Evolutionary conservation across 2,797 vertebrate genomes (phyloP).

Genomic region (Coregonus suidteri): DNA sequence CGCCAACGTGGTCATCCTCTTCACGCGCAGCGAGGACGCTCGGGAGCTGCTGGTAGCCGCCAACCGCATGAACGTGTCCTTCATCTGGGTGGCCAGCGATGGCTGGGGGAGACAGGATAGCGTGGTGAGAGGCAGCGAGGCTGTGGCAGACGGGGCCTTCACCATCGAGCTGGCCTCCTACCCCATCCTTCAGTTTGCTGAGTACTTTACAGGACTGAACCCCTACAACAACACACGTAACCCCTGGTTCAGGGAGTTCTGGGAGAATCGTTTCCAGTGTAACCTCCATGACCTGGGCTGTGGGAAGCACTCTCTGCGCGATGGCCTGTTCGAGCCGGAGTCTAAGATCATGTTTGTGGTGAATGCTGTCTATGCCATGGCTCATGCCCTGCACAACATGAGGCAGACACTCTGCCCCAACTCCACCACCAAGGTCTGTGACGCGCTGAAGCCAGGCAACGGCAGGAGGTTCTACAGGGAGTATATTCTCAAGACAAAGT

Average conservation of each 20-base stretch:
- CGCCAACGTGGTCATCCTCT: conserved; percentile 92
- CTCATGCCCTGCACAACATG: conserved; percentile 93
- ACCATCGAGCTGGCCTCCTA: conserved; percentile 97
- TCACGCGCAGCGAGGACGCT: conserved; percentile 93
- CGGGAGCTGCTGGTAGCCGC: conserved; percentile 90
- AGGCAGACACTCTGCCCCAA: conserved; percentile 89
- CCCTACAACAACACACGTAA: conserved; percentile 94
- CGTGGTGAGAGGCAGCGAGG: conserved; percentile 90
- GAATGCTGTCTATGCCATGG: conserved; percentile 96
- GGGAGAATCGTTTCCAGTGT: conserved; percentile 95
- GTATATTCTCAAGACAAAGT: conserved; percentile 95
- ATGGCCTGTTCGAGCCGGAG: conserved; percentile 89
- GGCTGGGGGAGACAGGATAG: conserved; percentile 98
- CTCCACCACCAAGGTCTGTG: conserved; percentile 86
- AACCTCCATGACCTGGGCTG: conserved; percentile 85
- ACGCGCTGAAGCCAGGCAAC: conserved; percentile 89
- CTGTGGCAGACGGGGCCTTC: conserved; percentile 90
- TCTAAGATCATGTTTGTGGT: conserved; percentile 98
- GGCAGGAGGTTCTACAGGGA: conserved; percentile 95
- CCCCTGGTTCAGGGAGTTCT: conserved; percentile 96
- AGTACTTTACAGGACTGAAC: conserved; percentile 88
- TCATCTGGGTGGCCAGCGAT: conserved; percentile 96
- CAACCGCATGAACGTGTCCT: conserved; percentile 89
- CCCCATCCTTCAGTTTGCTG: conserved; percentile 85
- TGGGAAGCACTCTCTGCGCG: conserved; percentile 81